Percentiles rank a stretch among this genome's conserved stretches.
phyloP scores from a whole-genome alignment of 2,113 vertebrate species.

The Tragelaphus buxtoni region DNA sequence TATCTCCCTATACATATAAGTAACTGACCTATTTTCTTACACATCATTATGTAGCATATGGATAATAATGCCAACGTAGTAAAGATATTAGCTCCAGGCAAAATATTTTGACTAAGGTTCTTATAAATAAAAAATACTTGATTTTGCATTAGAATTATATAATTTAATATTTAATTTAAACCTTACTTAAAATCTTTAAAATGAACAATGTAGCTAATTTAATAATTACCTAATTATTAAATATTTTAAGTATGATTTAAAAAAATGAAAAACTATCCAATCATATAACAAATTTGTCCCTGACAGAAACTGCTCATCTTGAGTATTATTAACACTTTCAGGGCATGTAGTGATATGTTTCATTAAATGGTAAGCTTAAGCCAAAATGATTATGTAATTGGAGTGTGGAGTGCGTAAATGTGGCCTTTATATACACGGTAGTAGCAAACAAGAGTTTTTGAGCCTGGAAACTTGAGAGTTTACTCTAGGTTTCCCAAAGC shows the following conservation, averaged over 20 bases:
- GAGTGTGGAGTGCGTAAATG: slow-evolving; percentile 2
- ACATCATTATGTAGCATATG: neutral
- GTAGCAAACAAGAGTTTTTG: slow-evolving; percentile 19
- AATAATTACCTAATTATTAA: slow-evolving; percentile 26
- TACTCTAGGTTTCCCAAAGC: neutral
- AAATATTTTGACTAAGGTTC: slow-evolving; percentile 31
- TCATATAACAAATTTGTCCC: neutral
- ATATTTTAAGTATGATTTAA: neutral
- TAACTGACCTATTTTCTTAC: slow-evolving; percentile 55
- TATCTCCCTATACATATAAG: neutral
- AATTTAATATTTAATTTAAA: slow-evolving; percentile 5
- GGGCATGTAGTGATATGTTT: neutral
- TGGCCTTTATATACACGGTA: neutral
- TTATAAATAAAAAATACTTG: slow-evolving; percentile 18
- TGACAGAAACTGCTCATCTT: neutral
- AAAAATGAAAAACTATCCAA: neutral
- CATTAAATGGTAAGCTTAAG: neutral
- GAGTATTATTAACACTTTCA: neutral
- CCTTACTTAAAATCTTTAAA: neutral
- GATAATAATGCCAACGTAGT: slow-evolving; percentile 18
- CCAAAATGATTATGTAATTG: slow-evolving; percentile 14
- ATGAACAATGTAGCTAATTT: neutral
- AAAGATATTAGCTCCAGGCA: slow-evolving; percentile 26
- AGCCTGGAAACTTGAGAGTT: slow-evolving; percentile 12
- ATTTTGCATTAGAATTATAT: slow-evolving; percentile 30